Percentiles rank a stretch among this genome's conserved stretches.
These are phyloP conservation scores for Psittacula derbiana DNA, from an alignment of 2,797 vertebrate species.

Conservation along the genomic window DNA sequence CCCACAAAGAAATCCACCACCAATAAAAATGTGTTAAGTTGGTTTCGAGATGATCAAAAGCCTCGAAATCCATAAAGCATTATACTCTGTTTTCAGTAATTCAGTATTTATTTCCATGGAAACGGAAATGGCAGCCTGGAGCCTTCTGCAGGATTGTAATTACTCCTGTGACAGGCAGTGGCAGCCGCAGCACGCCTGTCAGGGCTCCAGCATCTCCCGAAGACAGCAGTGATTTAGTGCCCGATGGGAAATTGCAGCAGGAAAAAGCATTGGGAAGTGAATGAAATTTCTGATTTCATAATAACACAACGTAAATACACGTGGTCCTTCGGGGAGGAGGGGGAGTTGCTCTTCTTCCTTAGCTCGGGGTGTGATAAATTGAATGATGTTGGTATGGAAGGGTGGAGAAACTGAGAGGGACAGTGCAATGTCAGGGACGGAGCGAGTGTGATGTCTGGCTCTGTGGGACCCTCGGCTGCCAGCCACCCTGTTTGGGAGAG, in stretches of 20 bases:
- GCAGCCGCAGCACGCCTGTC: constrained; percentile 1
- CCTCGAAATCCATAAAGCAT: constrained; percentile 9
- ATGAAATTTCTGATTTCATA: background rate
- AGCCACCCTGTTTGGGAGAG: fast-evolving
- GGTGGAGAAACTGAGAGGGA: background rate
- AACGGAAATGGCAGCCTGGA: constrained; percentile 52
- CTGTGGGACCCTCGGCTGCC: fast-evolving
- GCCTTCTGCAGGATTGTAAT: constrained; percentile 59
- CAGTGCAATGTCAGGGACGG: background rate
- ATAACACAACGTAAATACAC: fast-evolving
- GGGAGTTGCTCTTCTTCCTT: background rate
- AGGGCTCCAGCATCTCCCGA: background rate
- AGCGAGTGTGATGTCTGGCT: fast-evolving
- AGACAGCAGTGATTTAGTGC: background rate
- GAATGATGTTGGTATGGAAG: background rate
- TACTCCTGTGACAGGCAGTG: constrained; percentile 49
- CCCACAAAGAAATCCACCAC: background rate
- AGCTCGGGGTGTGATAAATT: fast-evolving
- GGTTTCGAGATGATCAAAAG: constrained; percentile 24
- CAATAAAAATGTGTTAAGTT: background rate
- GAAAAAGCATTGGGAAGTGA: background rate
- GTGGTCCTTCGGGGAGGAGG: background rate
- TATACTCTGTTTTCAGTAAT: constrained; percentile 32
- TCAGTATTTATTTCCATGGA: constrained; percentile 68
- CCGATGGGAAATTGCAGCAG: background rate